Evolutionary conservation across 2,113 vertebrate genomes (phyloP).

Genomic region (Rana temporaria): DNA sequence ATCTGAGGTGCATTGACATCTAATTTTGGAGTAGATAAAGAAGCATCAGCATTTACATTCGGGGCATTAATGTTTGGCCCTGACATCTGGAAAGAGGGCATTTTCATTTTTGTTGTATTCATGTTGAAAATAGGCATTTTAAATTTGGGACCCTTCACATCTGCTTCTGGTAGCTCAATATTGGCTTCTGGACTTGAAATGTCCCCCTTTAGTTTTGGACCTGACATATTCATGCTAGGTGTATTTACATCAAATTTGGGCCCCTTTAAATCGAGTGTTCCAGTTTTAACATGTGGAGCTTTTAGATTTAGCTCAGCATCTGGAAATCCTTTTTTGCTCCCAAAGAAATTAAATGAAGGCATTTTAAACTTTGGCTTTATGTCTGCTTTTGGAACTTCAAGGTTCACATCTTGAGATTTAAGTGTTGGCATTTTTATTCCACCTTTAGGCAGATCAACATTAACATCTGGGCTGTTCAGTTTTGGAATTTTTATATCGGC

Average conservation of each 20-base stretch:
- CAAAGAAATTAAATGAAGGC: constrained; percentile 45
- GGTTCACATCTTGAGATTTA: constrained; percentile 37
- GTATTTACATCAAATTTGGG: constrained; percentile 35
- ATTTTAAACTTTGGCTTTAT: constrained; percentile 50
- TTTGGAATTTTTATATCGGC: constrained; percentile 12
- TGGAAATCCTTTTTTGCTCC: constrained; percentile 16
- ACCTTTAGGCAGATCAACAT: constrained; percentile 28
- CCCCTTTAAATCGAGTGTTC: constrained; percentile 2
- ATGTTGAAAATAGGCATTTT: not conserved
- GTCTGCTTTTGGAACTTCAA: constrained; percentile 42
- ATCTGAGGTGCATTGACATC: constrained; percentile 35
- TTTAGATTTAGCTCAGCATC: constrained; percentile 38
- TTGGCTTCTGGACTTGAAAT: constrained; percentile 25
- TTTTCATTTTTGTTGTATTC: constrained; percentile 1
- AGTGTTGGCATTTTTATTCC: constrained; percentile 22
- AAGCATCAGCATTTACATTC: constrained; percentile 6
- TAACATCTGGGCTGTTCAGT: constrained; percentile 15
- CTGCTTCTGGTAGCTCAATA: constrained; percentile 5
- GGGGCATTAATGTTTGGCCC: constrained; percentile 28
- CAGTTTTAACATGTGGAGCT: constrained; percentile 33
- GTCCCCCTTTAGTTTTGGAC: constrained; percentile 39
- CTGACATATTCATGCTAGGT: constrained; percentile 33
- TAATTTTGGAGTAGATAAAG: constrained; percentile 12
- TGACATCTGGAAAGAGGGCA: constrained; percentile 35
- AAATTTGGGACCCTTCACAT: not conserved